Evolutionary conservation across 2,113 vertebrate genomes (phyloP), one percentile per base, ranked within the genome.

Genomic region (Campylomormyrus tamandua): DNA sequence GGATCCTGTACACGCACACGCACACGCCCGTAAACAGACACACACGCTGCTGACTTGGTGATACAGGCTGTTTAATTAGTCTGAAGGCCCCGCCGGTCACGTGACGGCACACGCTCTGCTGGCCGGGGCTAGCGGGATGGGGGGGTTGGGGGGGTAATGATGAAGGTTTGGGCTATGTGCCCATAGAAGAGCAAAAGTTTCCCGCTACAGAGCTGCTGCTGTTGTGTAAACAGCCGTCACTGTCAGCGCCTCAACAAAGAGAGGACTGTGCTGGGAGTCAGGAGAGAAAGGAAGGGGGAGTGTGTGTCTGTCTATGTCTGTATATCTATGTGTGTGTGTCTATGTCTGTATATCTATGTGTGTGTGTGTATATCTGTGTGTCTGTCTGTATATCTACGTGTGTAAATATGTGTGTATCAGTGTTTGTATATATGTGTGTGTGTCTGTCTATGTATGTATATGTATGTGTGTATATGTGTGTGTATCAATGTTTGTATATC

Each of bases 171-270:
- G 17, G 74, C 35, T 39, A 1, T 42, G 15, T 80, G 74, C 74
- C 31, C 31, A 19, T 5, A 17, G 31, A 80, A 80, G 35, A 80
- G 31, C 13, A n/a, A 80, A 42, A 17, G 74, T 80, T 19, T 17
- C 35, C 85, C 13, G 2, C 45, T 84, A 13, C 83, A 46, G 42
- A 45, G 24, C 83, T 24, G 42, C 5, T 45, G 15, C 84, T 39
- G 91, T 93, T 94, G 92, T 93, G 93, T 95, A 94, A 95, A 94
- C 91, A 93, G 88, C 91, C 91, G 91, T 93, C 92, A 89, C 87
- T 93, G 91, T 93, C 92, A 94, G 93, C 90, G 46, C 89, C 83
- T 92, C 90, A 56, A 93, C 92, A 94, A 94, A 93, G 89, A 87
- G 89, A 90, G 92, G 89, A 93, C 93, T 93, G 89, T 91, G 91